phyloP scores from a whole-genome alignment of 2,113 vertebrate species.

The Cyanoliseus patagonus region DNA sequence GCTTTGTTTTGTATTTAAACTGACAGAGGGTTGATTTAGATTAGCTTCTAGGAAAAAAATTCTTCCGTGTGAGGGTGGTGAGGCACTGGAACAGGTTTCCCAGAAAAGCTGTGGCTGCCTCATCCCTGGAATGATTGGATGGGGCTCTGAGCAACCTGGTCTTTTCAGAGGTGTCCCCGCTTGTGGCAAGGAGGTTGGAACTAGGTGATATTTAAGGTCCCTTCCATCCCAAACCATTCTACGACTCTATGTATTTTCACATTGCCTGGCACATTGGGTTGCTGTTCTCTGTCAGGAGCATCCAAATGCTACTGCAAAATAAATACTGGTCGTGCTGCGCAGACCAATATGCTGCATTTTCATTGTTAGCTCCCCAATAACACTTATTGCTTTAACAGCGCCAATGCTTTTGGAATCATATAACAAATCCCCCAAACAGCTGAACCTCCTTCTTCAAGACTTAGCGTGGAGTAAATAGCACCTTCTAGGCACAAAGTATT shows the following conservation, averaged over 20 bases:
- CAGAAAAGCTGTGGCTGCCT: neutral
- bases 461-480: neutral
- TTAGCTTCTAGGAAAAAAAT: neutral
- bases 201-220: neutral
- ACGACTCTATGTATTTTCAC: neutral
- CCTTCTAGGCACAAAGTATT: neutral
- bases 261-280: neutral
- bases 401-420: neutral
- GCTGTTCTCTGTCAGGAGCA: neutral
- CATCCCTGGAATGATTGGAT: neutral
- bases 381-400: neutral
- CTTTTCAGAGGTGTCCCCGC: neutral
- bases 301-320: neutral
- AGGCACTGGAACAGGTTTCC: neutral
- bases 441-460: neutral
- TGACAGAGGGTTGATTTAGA: neutral
- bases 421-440: neutral
- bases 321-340: neutral
- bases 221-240: neutral
- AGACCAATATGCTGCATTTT: neutral
- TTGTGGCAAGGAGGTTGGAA: neutral
- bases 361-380: neutral
- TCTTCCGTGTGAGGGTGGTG: neutral
- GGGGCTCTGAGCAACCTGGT: neutral
- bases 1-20: neutral